A percentile compares a stretch with the other conserved stretches of the same genome.
phyloP scores from a whole-genome alignment of 1,140 invertebrate species.

The Formica exsecta region DNA sequence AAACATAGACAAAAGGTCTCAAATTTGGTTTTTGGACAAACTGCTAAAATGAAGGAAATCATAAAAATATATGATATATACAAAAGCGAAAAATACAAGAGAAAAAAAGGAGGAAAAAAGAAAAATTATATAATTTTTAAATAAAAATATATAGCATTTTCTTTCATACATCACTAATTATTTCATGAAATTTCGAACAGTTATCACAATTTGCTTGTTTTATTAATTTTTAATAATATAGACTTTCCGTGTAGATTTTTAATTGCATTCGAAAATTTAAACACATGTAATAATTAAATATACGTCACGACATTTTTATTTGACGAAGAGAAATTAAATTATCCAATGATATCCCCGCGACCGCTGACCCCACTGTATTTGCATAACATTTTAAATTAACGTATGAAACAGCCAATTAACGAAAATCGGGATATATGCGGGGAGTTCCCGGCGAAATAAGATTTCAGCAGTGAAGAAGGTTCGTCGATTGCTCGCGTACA shows the following conservation, averaged over 20 bases:
- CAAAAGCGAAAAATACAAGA: neutral
- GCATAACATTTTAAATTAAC: constrained; percentile 38
- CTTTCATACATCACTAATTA: neutral
- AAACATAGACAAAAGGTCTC: no score
- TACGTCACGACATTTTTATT: neutral
- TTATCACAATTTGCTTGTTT: no score
- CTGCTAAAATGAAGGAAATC: no score
- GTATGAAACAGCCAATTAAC: constrained; percentile 25
- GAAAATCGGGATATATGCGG: constrained; percentile 12
- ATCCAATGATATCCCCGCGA: neutral
- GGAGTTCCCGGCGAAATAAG: constrained; percentile 17
- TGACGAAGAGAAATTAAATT: neutral
- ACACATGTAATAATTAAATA: neutral
- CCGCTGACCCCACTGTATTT: constrained; percentile 1
- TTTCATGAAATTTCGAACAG: neutral
- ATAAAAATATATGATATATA: neutral
- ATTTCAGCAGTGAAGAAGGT: neutral
- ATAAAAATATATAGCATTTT: neutral
- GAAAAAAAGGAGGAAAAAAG: neutral
- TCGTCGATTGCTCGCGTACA: neutral
- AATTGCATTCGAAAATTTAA: neutral
- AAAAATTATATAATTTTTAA: no score
- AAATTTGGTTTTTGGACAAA: no score
- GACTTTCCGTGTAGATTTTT: neutral
- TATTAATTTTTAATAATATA: no score